Base-by-base conservation (phyloP, 2,113 vertebrate species). In the Pachyramphus minor region DNA sequence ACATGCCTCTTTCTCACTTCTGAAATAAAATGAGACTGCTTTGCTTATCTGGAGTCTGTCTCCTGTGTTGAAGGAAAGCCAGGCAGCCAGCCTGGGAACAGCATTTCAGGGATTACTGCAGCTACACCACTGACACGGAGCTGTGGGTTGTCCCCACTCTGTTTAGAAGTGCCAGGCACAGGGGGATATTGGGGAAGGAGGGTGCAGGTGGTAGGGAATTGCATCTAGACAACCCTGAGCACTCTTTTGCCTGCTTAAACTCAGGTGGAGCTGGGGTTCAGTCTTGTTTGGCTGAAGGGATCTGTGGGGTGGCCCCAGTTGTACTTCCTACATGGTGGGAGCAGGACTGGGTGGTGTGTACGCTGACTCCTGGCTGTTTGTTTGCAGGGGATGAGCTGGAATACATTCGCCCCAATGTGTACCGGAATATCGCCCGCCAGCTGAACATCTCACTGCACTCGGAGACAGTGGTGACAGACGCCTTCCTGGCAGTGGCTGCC, bases 321-420 rank as follows among this genome's bases (percentile, higher is more conserved):
- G 18, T 23, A 16, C 42, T 24, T 75, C 16, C 55, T 50, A 3
- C 8, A 0, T 0, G 5, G 19, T 15, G 67, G 50, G 68, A 73
- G 72, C 23, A 64, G 33, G 31, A 6, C 31, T 47, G 1, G 31
- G 12, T 35, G 77, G n/a, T 30, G 33, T 24, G 24, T 0, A 0
- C 35, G 35, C 56, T 96, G 84, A 97, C 37, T 59, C 2, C 20
- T 17, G 16, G 68, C 86, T 96, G 59, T 82, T 91, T 97, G 96
- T 71, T 64, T 22, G 35, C 92, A 99, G 99, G 99, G 49, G 99
- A 99, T 6, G 99, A 99, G 97, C 96, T 99, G 97, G 99, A 99
- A 93, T 98, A 99, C 96, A 98, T 99, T 28, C 98, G 99, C 21
- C 99, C 99, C 78, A 98, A 98, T 0, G 96, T 99, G 25, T 99